Evolutionary conservation across 2,797 vertebrate species (phyloP), one percentile per base, ranked within the genome.

Genomic region (Coreius guichenoti): DNA sequence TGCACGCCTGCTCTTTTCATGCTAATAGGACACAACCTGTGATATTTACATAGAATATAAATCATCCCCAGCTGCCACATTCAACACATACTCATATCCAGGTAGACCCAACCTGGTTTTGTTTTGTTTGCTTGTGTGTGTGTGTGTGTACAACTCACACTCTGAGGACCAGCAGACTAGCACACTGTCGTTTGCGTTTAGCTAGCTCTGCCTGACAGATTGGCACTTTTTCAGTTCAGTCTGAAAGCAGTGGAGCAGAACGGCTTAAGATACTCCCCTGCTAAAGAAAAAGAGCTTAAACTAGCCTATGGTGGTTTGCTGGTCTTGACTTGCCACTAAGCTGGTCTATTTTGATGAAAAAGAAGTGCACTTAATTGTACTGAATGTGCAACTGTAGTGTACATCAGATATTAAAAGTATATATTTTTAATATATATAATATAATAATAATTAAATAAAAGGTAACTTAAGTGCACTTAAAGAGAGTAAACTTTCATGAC

Each of bases 31-130:
- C 49, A 16, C 77, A 68, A 79, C 86, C 83, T 72, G 54, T 58
- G 45, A 85, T 75, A 87, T 82, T 85, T 80, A 65, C 80, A 85
- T 74, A 54, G 61, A 87, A 49, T 54, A 58, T 80, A 80, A 83
- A 73, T 86, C 80, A 80, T 72, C 12, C 70, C 4, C 31, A 70
- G 58, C 36, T 31, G 17, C 61, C 58, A 45, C 26, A 47, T 45
- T 21, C 21, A 29, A 68, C 26, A 69, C 65, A 36, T 26, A 76
- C 72, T 68, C 7, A 68, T 45, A 76, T 69, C 56, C 54, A 61
- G 4, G 58, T 47, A 79, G 67, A 80, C 29, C 19, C 49, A 26
- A 54, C 31, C 45, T 19, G 31, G 61, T 67, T 45, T 73, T 9
- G 47, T 63, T 63, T 51, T 67, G 54, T 81, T 43, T 63, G 49